Evolutionary conservation across 2,797 vertebrate species (phyloP).

Genomic region (Synanceia verrucosa): DNA sequence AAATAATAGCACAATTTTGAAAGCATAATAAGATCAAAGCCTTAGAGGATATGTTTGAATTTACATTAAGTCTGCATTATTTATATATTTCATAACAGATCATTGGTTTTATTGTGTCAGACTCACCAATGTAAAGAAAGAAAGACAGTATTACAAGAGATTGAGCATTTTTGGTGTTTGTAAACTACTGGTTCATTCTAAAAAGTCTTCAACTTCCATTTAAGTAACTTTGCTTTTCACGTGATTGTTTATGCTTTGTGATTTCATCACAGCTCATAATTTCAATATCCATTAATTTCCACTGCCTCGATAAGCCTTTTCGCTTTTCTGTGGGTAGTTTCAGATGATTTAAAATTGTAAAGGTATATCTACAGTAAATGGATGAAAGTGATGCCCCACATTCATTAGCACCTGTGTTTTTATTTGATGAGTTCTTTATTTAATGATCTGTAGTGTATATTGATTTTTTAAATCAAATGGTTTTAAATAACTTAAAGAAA

Average conservation of each 20-base stretch:
- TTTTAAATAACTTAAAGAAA: neutral
- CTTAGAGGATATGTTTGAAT: neutral
- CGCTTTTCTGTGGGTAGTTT: neutral
- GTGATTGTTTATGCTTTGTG: conserved; percentile 3
- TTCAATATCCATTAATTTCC: neutral
- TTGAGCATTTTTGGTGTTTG: conserved; percentile 27
- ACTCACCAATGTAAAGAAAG: neutral
- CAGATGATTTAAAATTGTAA: neutral
- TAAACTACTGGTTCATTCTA: conserved; percentile 41
- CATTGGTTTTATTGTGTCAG: neutral
- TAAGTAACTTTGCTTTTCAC: neutral
- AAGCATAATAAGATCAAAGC: neutral
- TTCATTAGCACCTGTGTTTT: conserved; percentile 29
- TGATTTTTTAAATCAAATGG: neutral
- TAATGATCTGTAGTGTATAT: neutral
- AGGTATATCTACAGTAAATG: neutral
- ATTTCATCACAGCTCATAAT: neutral
- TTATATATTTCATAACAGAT: neutral
- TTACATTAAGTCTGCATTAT: conserved; percentile 1
- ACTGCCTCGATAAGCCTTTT: neutral
- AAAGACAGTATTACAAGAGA: neutral
- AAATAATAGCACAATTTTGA: neutral
- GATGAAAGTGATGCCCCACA: neutral
- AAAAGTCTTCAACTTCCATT: neutral
- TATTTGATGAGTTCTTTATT: conserved; percentile 3